Base-by-base conservation (phyloP, 2,113 vertebrate species). In the Bubo scandiacus region DNA sequence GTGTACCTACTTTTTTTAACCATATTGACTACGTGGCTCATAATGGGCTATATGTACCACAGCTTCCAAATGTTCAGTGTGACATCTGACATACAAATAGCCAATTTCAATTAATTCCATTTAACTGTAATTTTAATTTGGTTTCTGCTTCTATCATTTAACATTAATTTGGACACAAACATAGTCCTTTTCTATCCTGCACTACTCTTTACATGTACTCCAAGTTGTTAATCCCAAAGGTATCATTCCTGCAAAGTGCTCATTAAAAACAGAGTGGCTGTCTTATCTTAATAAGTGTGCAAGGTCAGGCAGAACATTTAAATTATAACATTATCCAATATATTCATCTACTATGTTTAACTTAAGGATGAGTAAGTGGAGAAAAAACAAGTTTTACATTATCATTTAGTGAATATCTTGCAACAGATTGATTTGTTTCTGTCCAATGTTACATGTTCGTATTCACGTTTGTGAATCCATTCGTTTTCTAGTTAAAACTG, bases 391-490 rank as follows among this genome's bases (percentile, higher is more conserved):
- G 10, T 54, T 12, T 51, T 30, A 38, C 14, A 16, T 15, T 27
- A 45, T 66, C 22, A 45, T 20, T n/a, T 54, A 7, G 16, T 38
- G 15, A 55, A 11, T 79, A 36, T 32, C 63, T 71, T 68, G 42
- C 20, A 72, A 55, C 8, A 75, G 25, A 8, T 49, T 75, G 40
- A 47, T 95, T 92, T 87, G 16, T 83, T 96, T 92, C 84, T 95
- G 21, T 42, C 11, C 45, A 81, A 52, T 14, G 23, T 58, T 62
- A 70, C 18, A 49, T 7, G 7, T 29, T 40, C 25, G n/a, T 34
- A 65, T 83, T 59, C 66, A 77, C 55, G 6, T 45, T 38, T 75
- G 83, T 59, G 58, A 92, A 82, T 70, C 47, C 22, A 49, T 86
- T 92, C 16, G 65, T 88, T 36, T 79, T 87, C 30, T 49, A 26